These are phyloP conservation scores for Pseudocheirus occidentalis DNA, from an alignment of 2,797 vertebrate species.

Conservation along the genomic window DNA sequence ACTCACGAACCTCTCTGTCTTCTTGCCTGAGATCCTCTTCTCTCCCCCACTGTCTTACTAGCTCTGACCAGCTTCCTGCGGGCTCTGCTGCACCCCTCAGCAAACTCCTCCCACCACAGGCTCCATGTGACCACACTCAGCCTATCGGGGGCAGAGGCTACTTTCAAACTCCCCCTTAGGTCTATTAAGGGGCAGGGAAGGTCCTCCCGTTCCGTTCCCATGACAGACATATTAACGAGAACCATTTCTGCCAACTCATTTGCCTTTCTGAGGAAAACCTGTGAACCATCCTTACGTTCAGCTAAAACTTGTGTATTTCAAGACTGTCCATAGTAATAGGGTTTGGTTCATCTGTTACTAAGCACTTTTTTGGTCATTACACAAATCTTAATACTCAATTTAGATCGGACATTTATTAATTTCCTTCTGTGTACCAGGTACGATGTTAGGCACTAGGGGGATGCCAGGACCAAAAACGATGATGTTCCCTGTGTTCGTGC, in stretches of 20 bases:
- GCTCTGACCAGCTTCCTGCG: too few relatives aligned
- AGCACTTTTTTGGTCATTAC: not conserved
- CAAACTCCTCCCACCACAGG: too few relatives aligned
- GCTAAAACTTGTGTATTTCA: not conserved
- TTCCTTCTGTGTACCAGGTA: not conserved
- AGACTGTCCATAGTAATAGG: not conserved
- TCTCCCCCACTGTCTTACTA: too few relatives aligned
- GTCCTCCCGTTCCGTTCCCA: too few relatives aligned
- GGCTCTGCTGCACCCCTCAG: too few relatives aligned
- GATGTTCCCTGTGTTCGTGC: not conserved
- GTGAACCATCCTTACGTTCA: not conserved
- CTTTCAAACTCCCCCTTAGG: too few relatives aligned
- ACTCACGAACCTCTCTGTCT: too few relatives aligned
- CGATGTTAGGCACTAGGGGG: not conserved
- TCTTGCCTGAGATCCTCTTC: too few relatives aligned
- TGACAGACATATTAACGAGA: not conserved
- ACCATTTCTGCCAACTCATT: not conserved
- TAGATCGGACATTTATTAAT: not conserved
- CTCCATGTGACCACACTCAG: too few relatives aligned
- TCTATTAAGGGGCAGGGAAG: too few relatives aligned
- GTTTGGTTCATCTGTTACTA: not conserved
- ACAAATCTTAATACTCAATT: not conserved
- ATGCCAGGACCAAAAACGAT: not conserved
- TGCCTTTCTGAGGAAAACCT: not conserved
- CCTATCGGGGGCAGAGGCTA: too few relatives aligned